Evolutionary conservation across 2,797 vertebrate species (phyloP).

Genomic region (Danio choprae): DNA sequence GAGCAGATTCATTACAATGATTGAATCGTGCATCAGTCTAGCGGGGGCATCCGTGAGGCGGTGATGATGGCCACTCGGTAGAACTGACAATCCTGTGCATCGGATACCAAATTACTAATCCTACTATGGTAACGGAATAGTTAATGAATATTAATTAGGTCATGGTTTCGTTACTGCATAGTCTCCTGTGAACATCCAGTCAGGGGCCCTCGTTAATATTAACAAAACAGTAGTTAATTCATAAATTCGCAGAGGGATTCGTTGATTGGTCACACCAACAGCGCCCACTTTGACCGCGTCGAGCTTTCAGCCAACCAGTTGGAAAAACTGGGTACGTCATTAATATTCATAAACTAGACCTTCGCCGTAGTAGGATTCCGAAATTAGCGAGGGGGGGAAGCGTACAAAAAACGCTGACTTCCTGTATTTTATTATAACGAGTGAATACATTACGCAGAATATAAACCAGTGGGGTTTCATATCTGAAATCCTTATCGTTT

Average conservation of each 20-base stretch:
- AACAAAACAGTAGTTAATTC: not conserved
- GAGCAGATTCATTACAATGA: not conserved
- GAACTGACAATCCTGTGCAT: conserved; percentile 31
- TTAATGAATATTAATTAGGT: conserved; percentile 19
- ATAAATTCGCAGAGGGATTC: not conserved
- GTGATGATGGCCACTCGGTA: not conserved
- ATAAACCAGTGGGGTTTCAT: conserved; percentile 47
- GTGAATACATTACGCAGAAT: conserved; percentile 60
- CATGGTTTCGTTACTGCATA: not conserved
- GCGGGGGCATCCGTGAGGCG: conserved; percentile 30
- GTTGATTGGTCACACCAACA: conserved; percentile 8
- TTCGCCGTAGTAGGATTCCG: conserved; percentile 13
- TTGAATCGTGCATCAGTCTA: conserved; percentile 19
- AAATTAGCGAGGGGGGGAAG: conserved; percentile 60
- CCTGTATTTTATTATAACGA: conserved; percentile 73
- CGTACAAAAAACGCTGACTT: conserved; percentile 71
- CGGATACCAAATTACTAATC: conserved; percentile 11
- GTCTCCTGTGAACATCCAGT: not conserved
- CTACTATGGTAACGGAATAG: not conserved
- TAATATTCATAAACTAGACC: not conserved
- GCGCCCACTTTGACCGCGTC: conserved; percentile 16
- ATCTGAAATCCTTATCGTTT: conserved; percentile 45
- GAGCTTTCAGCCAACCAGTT: conserved; percentile 15
- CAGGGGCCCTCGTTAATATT: not conserved
- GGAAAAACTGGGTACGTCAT: not conserved